Evolutionary conservation across 64 coral and sea anemone species (phyloP), one percentile per base, ranked within the genome.

Genomic region (Hydrozoanthus tunicans): DNA sequence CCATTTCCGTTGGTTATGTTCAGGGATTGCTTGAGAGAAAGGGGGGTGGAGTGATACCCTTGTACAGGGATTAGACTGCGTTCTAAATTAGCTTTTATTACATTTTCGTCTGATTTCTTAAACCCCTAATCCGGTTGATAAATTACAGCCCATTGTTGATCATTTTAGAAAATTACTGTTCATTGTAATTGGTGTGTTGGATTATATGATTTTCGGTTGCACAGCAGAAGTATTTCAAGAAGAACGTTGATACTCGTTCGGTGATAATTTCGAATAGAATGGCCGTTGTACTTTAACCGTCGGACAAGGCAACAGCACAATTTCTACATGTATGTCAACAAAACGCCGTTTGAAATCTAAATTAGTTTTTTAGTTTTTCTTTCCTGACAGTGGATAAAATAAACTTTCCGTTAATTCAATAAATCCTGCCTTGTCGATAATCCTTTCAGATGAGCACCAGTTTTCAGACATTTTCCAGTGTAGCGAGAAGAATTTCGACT

Each of bases 71-170:
- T 81, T 81, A 81, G 20, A 14, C 20, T 62, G 26, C 14, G 79
- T 81, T 32, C 79, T 51, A 81, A 63, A 81, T 81, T 63, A 81
- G 23, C 69, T 58, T 43, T 70, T 43, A 73, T 88, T 88, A 74
- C 84, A 51, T 75, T 88, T 88, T 56, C 23, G 9, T 57, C 67
- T 73, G 59, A 53, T 83, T 83, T 83, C 53, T 83, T 60, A 74
- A 81, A 51, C 24, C 84, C 23, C 43, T 88, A 74, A 88, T 88
- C 84, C 69, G 69, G 83, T 43, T 74, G 55, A 88, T 88, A 73
- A 88, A 88, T 88, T 75, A 14, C 69, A 59, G 6, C 56, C 17
- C 69, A 61, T 82, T 65, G 58, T 65, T 82, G 80, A 74, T 73
- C 68, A 27, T 86, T 72, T 81, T 6, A 71, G 57, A 71, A 8